Conservation (phyloP, 2,888 invertebrate genomes). For the Caenorhabditis auriculariae region DNA sequence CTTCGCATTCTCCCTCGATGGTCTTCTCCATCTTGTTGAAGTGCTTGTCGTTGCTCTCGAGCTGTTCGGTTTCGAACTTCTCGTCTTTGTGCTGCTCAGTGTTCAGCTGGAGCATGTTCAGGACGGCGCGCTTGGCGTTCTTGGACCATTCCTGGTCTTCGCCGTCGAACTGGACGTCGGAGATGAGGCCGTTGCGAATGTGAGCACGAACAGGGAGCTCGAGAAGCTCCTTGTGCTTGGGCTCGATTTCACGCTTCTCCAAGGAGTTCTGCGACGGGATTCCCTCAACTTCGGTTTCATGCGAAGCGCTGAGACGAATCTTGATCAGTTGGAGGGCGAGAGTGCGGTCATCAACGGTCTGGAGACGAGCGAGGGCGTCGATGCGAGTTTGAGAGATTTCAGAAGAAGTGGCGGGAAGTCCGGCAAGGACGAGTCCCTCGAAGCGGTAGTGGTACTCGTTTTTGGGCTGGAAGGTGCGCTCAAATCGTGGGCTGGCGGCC, state of each 20-base stretch:
- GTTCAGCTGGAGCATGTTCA: constrained; percentile 46
- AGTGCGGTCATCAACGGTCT: constrained; percentile 22
- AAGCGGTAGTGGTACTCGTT: constrained; percentile 30
- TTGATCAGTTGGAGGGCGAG: constrained; percentile 26
- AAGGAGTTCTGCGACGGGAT: constrained; percentile 26
- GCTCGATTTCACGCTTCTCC: constrained; percentile 35
- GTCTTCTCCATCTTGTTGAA: constrained; percentile 32
- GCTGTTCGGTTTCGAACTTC: constrained; percentile 11
- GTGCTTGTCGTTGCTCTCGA: constrained; percentile 22
- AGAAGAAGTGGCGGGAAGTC: constrained; percentile 24
- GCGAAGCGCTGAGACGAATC: constrained; percentile 22
- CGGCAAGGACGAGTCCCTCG: constrained; percentile 30
- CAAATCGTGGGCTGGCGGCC: constrained; percentile 23
- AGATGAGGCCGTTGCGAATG: constrained; percentile 49
- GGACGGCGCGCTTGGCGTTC: constrained; percentile 58
- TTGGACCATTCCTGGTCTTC: constrained; percentile 50
- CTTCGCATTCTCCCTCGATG: constrained; percentile 56
- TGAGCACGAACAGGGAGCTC: constrained; percentile 49
- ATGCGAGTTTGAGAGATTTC: constrained; percentile 32
- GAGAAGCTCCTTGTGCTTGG: constrained; percentile 37
- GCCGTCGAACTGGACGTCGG: constrained; percentile 31
- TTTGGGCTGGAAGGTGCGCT: constrained; percentile 17
- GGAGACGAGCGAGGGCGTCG: constrained; percentile 26
- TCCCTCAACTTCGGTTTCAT: constrained; percentile 19
- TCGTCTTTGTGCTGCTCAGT: constrained; percentile 21